Evolutionary conservation across 2,797 vertebrate genomes (phyloP), one percentile per base, ranked within the genome.

Genomic region (Melanotaenia nigrans): DNA sequence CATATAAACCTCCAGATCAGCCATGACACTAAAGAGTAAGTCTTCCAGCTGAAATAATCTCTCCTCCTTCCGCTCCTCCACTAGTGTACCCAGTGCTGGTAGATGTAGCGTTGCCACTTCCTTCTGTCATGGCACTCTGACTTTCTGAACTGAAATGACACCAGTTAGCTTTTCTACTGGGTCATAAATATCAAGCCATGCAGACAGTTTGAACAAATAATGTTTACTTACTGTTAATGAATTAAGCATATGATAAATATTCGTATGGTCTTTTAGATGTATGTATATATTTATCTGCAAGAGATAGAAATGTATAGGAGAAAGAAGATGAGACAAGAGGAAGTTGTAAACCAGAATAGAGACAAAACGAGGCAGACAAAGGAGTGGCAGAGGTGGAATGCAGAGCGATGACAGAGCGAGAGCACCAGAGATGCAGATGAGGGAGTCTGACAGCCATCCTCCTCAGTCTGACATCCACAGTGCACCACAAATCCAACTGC

Each of bases 11-110:
- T 97, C 73, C 87, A 87, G 83, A 93, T 73, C 68, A 86, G 1
- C 47, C 72, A 90, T 16, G 93, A 92, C 62, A 16, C 0, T 77
- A 95, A 22, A 86, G 92, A 95, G 98, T 99, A 92, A 97, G 98
- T 96, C 24, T 12, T 64, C 9, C 38, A 57, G 30, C 14, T 56
- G 1, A 16, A 11, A 8, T 22, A 20, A 57, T 33, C 66, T 30
- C 53, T 32, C 55, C 61, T 61, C 35, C 64, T 11, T 45, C 56
- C 18, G 0, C 65, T 58, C 45, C 4, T 49, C 30, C 13, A 11
- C 18, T 24, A 3, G 61, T 11, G 0, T 5, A 12, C 20, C 20
- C 13, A 38, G 28, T 66, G 9, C 49, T 7, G 56, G 20, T 25
- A 53, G 42, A 68, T 68, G 11, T 38, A 30, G 56, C 14, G n/a